Base-by-base conservation (phyloP, 2,888 invertebrate species). In the Yponomeuta sedellus region DNA sequence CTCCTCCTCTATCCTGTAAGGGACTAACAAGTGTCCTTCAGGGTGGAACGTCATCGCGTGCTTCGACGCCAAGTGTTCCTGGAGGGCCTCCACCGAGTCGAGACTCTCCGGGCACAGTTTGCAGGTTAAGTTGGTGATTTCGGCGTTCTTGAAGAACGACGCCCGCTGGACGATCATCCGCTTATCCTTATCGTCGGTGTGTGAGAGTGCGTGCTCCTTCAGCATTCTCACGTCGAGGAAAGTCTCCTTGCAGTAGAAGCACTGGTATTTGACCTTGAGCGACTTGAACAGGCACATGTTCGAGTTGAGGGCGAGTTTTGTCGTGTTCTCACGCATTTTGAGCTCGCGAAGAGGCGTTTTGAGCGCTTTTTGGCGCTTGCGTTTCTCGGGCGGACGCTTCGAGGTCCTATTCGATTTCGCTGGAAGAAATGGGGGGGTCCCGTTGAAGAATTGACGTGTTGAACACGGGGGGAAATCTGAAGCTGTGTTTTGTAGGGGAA, bases 231-330 rank as follows among this genome's bases (percentile, higher is more conserved):
- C 78, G 0, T 76, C 72, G 6, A 77, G 67, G 61, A 75, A 85
- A 0, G 71, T 67, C 2, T 75, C 71, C 52, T 71, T 72, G 70
- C 86, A 86, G 19, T 72, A 73, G 66, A 75, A 77, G 58, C 86
- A 86, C 0, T 76, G 73, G 68, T 76, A 82, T 70, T 79, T 82
- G 0, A 76, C 79, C 59, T 76, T 77, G 3, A 78, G 67, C 0
- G 83, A 82, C 5, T 74, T 77, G 69, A 85, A 85, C 0, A 82
- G 69, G 61, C 81, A 83, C 19, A 85, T 68, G 65, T 85, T 85
- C 0, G 86, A 85, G 64, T 85, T 78, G 20, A 75, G 68, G 12
- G 83, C 69, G 0, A 86, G 73, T 67, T 80, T 81, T 0, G 81
- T 61, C 0, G 85, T 78, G 70, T 85, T 82, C 28, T 79, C 75